These are phyloP conservation scores for Neoscelio sp. DNA, from an alignment of 2,888 invertebrate genomes.

Conservation along the genomic window DNA sequence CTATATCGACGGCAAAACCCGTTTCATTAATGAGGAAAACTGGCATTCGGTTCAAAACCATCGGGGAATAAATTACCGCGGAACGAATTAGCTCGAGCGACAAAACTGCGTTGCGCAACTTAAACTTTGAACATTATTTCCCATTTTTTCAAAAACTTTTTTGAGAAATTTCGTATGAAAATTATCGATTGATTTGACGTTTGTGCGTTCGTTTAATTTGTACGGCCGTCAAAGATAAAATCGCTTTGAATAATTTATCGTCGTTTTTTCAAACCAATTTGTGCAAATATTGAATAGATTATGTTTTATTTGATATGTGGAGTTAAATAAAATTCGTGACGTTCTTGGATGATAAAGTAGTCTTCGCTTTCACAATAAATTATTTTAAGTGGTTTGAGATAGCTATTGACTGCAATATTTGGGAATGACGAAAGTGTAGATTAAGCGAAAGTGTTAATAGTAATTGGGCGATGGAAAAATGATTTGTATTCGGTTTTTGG, in stretches of 20 bases:
- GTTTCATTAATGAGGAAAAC: slow-evolving; percentile 6
- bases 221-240: slow-evolving; percentile 5
- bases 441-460: slow-evolving; percentile 4
- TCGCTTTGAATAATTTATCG: slow-evolving; percentile 2
- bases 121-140: too few species aligned
- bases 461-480: too few species aligned
- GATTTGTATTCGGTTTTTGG: slow-evolving; percentile 1
- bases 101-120: too few species aligned
- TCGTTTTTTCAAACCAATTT: slow-evolving; percentile 17
- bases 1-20: not conserved
- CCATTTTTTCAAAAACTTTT: too few species aligned
- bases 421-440: slow-evolving; percentile 4
- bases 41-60: not conserved
- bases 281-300: slow-evolving; percentile 38
- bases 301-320: not conserved
- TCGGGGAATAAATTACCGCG: not conserved
- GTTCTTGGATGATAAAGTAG: slow-evolving; percentile 4
- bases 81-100: too few species aligned
- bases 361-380: slow-evolving; percentile 5
- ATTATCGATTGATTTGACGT: slow-evolving; percentile 2
- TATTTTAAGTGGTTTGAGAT: slow-evolving; percentile 4
- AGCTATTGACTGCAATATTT: slow-evolving; percentile 12
- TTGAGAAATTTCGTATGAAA: not conserved
- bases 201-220: slow-evolving; percentile 4
- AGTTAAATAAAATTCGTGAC: slow-evolving; percentile 22